A percentile compares a stretch with the other conserved stretches of the same genome.
phyloP scores from a whole-genome alignment of 64 coral and sea anemone species.

The Porites lutea region DNA sequence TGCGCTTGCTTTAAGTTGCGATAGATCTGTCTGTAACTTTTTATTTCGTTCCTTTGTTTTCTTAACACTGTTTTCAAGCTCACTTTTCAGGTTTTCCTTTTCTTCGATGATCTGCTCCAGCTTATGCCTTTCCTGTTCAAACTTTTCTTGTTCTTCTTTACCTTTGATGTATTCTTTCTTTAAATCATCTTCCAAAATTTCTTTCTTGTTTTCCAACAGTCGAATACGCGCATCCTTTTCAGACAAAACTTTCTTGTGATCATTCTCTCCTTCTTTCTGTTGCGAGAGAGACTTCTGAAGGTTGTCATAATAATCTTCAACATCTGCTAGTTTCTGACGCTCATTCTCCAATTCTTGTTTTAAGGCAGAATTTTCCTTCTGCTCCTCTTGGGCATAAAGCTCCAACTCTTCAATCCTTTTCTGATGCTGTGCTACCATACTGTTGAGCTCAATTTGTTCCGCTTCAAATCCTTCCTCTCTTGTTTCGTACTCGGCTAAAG shows the following conservation, averaged over 20 bases:
- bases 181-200: neutral
- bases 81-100: conserved; percentile 10
- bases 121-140: neutral
- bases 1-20: neutral
- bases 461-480: neutral
- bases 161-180: neutral
- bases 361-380: neutral
- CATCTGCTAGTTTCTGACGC: neutral
- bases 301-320: neutral
- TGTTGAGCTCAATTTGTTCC: neutral
- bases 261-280: neutral
- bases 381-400: neutral
- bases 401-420: conserved; percentile 4
- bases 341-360: conserved; percentile 22
- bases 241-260: neutral
- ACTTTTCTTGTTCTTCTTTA: neutral
- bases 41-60: conserved; percentile 14
- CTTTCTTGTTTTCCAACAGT: conserved; percentile 14
- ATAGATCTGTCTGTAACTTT: conserved; percentile 3
- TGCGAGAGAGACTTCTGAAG: conserved; percentile 7
- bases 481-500: conserved; percentile 18
- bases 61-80: neutral
- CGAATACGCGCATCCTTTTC: conserved; percentile 28
- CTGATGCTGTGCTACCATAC: neutral
- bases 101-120: conserved; percentile 22